phyloP scores from a whole-genome alignment of 2,113 vertebrate genomes.

The Calyptommatus sinebrachiatus region DNA sequence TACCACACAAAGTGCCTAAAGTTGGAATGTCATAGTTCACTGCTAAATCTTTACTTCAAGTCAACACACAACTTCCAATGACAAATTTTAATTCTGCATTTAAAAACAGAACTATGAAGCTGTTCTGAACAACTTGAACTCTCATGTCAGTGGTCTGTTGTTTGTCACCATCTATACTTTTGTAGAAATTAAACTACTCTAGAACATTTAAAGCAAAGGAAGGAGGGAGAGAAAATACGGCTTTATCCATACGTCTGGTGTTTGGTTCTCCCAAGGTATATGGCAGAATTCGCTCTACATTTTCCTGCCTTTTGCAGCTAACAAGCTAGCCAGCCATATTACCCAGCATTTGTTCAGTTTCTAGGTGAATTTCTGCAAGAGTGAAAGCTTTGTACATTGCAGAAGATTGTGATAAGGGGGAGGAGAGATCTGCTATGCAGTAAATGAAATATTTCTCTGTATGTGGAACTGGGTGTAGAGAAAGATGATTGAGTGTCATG shows the following conservation, averaged over 20 bases:
- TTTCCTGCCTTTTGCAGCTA: neutral
- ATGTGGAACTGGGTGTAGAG: neutral
- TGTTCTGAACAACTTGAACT: neutral
- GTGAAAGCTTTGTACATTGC: neutral
- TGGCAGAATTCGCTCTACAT: neutral
- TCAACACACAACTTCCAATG: neutral
- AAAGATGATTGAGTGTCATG: neutral
- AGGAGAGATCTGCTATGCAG: neutral
- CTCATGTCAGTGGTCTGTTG: neutral
- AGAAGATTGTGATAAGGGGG: neutral
- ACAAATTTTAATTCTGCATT: too few relatives aligned
- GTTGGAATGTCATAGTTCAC: neutral
- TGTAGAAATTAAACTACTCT: neutral
- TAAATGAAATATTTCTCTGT: neutral
- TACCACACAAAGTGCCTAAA: neutral
- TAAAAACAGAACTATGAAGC: neutral
- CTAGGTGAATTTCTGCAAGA: neutral
- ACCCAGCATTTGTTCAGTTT: neutral
- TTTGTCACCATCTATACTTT: neutral
- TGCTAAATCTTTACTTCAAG: conserved; percentile 3
- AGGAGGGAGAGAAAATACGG: neutral
- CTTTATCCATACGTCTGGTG: too few relatives aligned
- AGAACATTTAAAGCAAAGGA: neutral
- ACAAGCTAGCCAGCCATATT: neutral
- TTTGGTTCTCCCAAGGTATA: neutral